A percentile compares a stretch with the other conserved stretches of the same genome.
These are phyloP conservation scores for Seriola dumerili DNA, from an alignment of 2,113 vertebrate genomes.

Conservation along the genomic window DNA sequence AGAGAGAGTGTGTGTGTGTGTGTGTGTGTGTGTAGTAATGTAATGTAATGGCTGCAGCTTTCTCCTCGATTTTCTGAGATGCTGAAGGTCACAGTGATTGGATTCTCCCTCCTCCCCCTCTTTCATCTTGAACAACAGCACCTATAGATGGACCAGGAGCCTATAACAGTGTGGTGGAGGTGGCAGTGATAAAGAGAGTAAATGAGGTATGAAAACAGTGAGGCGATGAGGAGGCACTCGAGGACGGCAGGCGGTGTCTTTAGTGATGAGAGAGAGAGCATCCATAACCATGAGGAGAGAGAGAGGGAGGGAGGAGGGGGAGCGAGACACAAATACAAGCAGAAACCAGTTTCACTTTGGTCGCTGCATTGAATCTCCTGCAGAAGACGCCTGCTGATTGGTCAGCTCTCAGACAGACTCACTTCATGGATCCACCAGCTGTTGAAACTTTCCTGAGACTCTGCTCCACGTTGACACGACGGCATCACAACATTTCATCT, in stretches of 20 bases:
- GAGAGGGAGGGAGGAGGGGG: not conserved
- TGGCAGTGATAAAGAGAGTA: not conserved
- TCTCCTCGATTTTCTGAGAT: slow-evolving; percentile 35
- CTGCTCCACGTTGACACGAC: too few relatives aligned
- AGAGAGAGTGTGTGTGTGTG: not conserved
- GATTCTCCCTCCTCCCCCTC: not conserved
- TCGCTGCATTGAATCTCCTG: not conserved
- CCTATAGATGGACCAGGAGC: not conserved
- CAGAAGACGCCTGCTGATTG: not conserved
- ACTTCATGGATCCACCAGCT: too few relatives aligned
- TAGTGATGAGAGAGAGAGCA: not conserved
- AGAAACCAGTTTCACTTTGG: not conserved
- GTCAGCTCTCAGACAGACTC: not conserved
- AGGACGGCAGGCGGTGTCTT: not conserved
- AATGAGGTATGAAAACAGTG: slow-evolving; percentile 32
- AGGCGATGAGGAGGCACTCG: not conserved
- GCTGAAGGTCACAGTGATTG: slow-evolving; percentile 61
- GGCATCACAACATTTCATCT: too few relatives aligned
- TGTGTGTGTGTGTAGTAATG: not conserved
- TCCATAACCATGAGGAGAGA: too few relatives aligned
- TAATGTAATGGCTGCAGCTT: slow-evolving; percentile 29
- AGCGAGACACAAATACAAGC: too few relatives aligned
- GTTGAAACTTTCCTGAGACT: too few relatives aligned
- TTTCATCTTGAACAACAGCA: not conserved
- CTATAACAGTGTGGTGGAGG: not conserved